phyloP scores from a whole-genome alignment of 1,140 invertebrate species.

The Tetragnatha versicolor region DNA sequence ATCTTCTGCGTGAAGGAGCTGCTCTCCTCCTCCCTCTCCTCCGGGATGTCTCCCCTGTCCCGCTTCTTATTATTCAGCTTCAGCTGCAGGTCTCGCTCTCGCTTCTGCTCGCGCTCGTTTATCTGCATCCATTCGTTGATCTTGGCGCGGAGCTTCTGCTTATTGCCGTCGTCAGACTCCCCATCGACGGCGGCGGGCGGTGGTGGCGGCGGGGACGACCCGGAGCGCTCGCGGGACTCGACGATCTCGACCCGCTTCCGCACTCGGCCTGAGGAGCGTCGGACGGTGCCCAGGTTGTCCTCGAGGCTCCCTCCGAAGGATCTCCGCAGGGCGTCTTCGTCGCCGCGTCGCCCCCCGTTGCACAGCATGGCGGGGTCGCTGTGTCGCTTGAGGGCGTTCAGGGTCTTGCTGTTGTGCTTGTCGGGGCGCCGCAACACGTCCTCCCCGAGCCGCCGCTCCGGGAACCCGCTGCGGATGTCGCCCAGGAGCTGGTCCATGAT shows the following conservation, averaged over 20 bases:
- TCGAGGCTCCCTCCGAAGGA: conserved; percentile 78
- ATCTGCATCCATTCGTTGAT: conserved; percentile 47
- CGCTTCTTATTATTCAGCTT: conserved; percentile 26
- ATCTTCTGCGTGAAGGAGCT: conserved; percentile 40
- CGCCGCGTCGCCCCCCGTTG: conserved; percentile 66
- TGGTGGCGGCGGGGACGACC: conserved; percentile 70
- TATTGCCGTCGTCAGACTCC: conserved; percentile 1
- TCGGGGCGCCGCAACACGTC: not conserved
- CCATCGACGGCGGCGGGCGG: not conserved
- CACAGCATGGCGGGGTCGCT: conserved; percentile 58
- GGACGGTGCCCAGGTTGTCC: conserved; percentile 75
- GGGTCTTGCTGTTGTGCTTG: conserved; percentile 44
- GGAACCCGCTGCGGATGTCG: conserved; percentile 74
- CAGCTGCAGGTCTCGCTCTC: conserved; percentile 1
- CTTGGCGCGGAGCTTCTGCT: conserved; percentile 34
- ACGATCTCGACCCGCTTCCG: conserved; percentile 74
- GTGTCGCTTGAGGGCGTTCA: conserved; percentile 68
- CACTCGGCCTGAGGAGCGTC: conserved; percentile 77
- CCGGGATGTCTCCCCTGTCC: not conserved
- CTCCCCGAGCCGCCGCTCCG: conserved; percentile 61
- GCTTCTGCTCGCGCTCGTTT: conserved; percentile 43
- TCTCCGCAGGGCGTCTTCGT: conserved; percentile 77
- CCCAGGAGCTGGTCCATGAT: conserved; percentile 75
- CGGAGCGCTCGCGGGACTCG: conserved; percentile 71
- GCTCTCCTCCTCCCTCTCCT: conserved; percentile 2